Evolutionary conservation across 2,113 vertebrate genomes (phyloP).

Genomic region (Calidris pugnax): DNA sequence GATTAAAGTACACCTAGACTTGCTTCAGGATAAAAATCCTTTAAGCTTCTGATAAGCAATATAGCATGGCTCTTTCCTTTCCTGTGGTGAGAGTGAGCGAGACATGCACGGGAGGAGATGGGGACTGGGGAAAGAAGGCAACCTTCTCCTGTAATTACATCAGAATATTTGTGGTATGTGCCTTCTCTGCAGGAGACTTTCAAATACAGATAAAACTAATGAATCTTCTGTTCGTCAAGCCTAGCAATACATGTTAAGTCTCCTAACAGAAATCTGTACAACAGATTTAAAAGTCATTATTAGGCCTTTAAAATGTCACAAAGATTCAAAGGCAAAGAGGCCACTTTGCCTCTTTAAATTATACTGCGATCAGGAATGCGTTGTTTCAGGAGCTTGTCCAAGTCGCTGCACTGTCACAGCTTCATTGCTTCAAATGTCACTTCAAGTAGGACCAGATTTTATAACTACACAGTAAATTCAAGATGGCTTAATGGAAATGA

Average conservation of each 20-base stretch:
- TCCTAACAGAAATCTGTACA: not conserved
- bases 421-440: slow-evolving; percentile 74
- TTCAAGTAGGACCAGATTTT: slow-evolving; percentile 83
- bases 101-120: not conserved
- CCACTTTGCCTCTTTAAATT: slow-evolving; percentile 20
- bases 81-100: not conserved
- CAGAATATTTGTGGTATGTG: not conserved
- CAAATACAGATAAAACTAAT: not conserved
- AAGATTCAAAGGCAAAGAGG: slow-evolving; percentile 37
- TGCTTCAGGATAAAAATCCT: not conserved
- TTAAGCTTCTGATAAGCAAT: not conserved
- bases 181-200: not conserved
- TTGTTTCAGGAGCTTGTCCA: slow-evolving; percentile 42
- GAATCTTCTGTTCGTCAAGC: not conserved
- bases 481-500: slow-evolving; percentile 92
- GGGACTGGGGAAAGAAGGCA: not conserved
- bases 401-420: slow-evolving; percentile 5
- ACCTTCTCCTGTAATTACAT: fast-evolving
- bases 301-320: slow-evolving; percentile 22
- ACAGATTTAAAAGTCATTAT: slow-evolving; percentile 44
- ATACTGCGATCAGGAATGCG: not conserved
- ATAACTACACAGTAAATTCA: slow-evolving; percentile 86
- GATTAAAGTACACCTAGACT: not conserved
- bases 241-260: not conserved
- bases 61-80: not conserved